These are phyloP conservation scores for Dicentrarchus labrax DNA, from an alignment of 2,113 vertebrate species.

Conservation along the genomic window DNA sequence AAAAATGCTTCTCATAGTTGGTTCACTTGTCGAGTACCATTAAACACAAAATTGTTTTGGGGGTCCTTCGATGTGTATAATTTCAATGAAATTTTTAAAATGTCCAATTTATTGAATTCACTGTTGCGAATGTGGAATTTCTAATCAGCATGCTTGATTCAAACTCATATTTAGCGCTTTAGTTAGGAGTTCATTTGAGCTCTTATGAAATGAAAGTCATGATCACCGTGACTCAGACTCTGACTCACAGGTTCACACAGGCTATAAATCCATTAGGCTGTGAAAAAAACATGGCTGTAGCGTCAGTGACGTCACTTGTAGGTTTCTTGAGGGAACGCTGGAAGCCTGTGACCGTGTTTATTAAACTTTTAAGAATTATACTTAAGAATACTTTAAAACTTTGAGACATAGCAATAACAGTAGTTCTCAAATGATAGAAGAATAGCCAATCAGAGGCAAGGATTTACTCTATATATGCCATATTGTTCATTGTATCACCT, in stretches of 20 bases:
- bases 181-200: background rate
- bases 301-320: background rate
- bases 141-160: background rate
- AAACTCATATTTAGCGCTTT: background rate
- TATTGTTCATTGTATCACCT: background rate
- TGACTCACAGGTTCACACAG: constrained; percentile 45
- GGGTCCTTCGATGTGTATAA: background rate
- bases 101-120: background rate
- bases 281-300: background rate
- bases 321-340: constrained; percentile 26
- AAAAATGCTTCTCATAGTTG: background rate
- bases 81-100: background rate
- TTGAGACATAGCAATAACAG: background rate
- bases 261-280: constrained; percentile 48
- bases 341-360: background rate
- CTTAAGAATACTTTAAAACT: background rate
- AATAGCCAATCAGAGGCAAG: background rate
- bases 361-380: constrained; percentile 10
- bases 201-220: background rate
- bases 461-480: background rate
- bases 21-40: background rate
- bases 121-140: background rate
- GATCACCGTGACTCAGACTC: constrained; percentile 48
- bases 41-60: background rate
- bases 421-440: background rate